Evolutionary conservation across 1,140 invertebrate species (phyloP), one percentile per base, ranked within the genome.

Genomic region (Drosophila bifasciata): DNA sequence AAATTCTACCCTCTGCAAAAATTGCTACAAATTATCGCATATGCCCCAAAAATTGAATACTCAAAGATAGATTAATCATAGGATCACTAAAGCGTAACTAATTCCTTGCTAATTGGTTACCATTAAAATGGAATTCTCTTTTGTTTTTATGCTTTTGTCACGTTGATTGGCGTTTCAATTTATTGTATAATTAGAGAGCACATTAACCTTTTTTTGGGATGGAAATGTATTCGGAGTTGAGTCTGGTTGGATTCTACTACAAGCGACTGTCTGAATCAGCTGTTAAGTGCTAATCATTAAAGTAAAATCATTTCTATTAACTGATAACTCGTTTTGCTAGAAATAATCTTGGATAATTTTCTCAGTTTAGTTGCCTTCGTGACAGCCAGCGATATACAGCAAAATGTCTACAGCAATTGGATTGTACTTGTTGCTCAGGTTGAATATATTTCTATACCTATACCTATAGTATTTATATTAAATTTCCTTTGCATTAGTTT

Each of bases 31-130:
- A 56, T 69, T 68, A 48, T 68, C 62, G 62, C 32, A 23, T 16
- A 46, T 55, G 62, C 36, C 60, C 51, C 39, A 58, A 25, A 62
- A 58, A 59, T 69, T 39, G n/a, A 68, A 64, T 55, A 44, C 46
- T 36, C 11, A 36, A 36, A 36, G 11, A 36, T 13, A 36, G 11
- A 11, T 36, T 46, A 76, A 73, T 59, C 55, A 59, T 39, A 60
- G 58, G 49, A 59, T 69, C 66, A 56, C 60, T 57, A 55, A 48
- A 58, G 81, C 81, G 76, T 84, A 76, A 86, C 72, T 86, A 80
- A 86, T 73, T 76, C 41, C 36, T 41, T 73, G 81, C 72, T 76
- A 85, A 84, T 62, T 51, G 60, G 19, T 28, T 23, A n/a, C 15
- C 17, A 64, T 66, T 64, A 56, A 28, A 36, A 13, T 36, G 4